Percentiles rank a stretch among this genome's conserved stretches.
These are phyloP conservation scores for Varanus komodoensis DNA, from an alignment of 2,113 vertebrate genomes.

Conservation along the genomic window DNA sequence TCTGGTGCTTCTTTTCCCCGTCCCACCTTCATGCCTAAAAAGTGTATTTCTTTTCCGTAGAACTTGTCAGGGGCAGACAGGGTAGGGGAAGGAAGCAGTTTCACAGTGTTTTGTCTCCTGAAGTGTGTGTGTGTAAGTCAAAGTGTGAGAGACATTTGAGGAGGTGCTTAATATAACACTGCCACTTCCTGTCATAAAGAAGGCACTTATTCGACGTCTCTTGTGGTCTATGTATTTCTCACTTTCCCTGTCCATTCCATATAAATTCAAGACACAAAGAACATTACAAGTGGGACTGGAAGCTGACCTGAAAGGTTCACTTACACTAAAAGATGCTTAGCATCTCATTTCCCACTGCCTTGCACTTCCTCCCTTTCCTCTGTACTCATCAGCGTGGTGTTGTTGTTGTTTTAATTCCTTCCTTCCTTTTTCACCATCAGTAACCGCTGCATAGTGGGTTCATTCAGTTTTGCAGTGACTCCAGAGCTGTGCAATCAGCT, in stretches of 20 bases:
- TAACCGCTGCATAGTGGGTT: background rate
- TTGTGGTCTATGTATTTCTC: constrained; percentile 21
- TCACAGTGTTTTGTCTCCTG: constrained; percentile 6
- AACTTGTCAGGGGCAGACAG: background rate
- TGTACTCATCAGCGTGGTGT: no score
- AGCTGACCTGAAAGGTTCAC: background rate
- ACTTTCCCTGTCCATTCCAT: constrained; percentile 2
- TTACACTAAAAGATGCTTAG: background rate
- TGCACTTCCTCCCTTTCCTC: background rate
- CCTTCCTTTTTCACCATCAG: constrained; percentile 1
- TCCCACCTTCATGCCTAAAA: constrained; percentile 36
- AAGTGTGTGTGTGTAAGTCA: background rate
- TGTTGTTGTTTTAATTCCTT: background rate
- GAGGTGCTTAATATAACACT: background rate
- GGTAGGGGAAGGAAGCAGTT: background rate
- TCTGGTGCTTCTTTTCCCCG: background rate
- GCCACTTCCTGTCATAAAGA: constrained; percentile 4
- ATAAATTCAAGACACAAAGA: constrained; percentile 7
- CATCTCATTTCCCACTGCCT: background rate
- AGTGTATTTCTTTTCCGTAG: background rate
- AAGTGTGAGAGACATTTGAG: constrained; percentile 28
- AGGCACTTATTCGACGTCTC: background rate
- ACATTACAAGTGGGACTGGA: constrained; percentile 3
- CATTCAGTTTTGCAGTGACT: background rate
- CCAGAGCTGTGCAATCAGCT: background rate